Base-by-base conservation (phyloP, 2,113 vertebrate species). In the Fregata magnificens region DNA sequence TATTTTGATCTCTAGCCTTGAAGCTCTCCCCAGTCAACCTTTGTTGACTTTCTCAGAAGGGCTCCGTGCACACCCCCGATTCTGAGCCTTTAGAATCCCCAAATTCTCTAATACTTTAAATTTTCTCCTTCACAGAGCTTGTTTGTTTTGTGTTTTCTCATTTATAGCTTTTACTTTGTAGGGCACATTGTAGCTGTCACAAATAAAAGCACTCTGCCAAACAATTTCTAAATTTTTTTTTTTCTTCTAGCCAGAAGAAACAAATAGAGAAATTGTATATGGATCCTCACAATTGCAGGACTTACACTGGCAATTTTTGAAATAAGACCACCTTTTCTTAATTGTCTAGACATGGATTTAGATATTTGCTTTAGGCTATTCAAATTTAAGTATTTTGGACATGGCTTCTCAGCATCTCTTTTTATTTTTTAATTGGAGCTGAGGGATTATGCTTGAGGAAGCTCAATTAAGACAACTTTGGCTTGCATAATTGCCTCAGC, bases 341-440 rank as follows among this genome's bases (percentile, higher is more conserved):
- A 52, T 90, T 91, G 88, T 89, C 77, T 84, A 91, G 84, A 91
- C 84, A 76, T 93, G 49, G 59, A 85, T 95, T 91, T 91, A 82
- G 66, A 82, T 93, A 86, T 71, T 95, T 2, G 78, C 94, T 95
- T 82, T n/a, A 95, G 95, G 93, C 93, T 96, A 85, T 94, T 95
- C 86, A 89, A 82, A 95, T 84, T 38, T 77, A 80, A 89, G 53
- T 94, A 80, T 93, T 97, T 95, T 91, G 91, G 93, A 89, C 81
- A 53, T 88, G 79, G 65, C 62, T 80, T 94, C 83, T 79, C 73
- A 76, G 73, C 56, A 79, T 97, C 88, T 95, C 78, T 81, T 79
- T 81, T 90, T 88, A 88, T 95, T 93, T 95, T 97, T 96, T 97
- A 96, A 95, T 95, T 97, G 95, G 94, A 96, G 84, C 89, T 95